phyloP scores from a whole-genome alignment of 2,113 vertebrate species.

The Crotophaga sulcirostris region DNA sequence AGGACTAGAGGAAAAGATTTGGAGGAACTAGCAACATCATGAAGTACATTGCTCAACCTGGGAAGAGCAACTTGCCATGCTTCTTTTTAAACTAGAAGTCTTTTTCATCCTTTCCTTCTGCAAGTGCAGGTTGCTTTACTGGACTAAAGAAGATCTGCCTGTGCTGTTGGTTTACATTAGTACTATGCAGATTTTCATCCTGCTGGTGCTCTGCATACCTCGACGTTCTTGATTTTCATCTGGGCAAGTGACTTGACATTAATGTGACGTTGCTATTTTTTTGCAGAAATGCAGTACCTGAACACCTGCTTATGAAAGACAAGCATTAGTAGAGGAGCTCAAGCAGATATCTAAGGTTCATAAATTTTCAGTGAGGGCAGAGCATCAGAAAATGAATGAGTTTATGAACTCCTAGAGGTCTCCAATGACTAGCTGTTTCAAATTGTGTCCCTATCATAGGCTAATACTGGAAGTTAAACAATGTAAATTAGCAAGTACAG shows the following conservation, averaged over 20 bases:
- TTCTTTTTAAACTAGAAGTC: neutral
- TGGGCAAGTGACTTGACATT: neutral
- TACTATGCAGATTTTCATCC: neutral
- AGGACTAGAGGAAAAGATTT: neutral
- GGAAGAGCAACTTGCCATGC: neutral
- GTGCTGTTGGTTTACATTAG: neutral
- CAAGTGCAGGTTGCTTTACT: neutral
- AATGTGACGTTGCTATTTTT: neutral
- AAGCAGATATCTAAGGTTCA: neutral
- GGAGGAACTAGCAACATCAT: neutral
- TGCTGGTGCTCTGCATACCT: neutral
- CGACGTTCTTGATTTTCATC: neutral
- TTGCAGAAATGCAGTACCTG: neutral
- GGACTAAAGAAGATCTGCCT: neutral
- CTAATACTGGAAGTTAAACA: conserved; percentile 19
- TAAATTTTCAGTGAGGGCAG: neutral
- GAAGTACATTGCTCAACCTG: neutral
- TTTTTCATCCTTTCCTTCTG: neutral
- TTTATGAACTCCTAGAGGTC: conserved; percentile 6
- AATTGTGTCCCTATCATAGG: neutral
- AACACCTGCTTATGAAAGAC: neutral
- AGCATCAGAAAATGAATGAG: neutral
- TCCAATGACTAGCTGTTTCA: conserved; percentile 23
- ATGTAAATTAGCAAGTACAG: conserved; percentile 44
- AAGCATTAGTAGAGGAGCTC: neutral